Evolutionary conservation across 2,888 invertebrate genomes (phyloP), one percentile per base, ranked within the genome.

Genomic region (Thymelicus acteon): DNA sequence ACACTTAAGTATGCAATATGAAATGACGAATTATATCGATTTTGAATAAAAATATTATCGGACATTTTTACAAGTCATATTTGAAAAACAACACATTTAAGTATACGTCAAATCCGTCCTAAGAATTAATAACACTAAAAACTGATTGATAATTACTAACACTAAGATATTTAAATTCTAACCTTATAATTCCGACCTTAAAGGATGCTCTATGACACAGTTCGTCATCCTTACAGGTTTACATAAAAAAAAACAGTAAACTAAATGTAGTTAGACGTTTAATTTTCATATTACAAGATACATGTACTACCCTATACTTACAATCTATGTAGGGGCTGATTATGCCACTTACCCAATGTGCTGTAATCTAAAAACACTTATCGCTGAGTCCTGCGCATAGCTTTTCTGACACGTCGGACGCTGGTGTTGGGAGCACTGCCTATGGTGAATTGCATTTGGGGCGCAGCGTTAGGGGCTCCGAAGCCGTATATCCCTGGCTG

Each of bases 371-470:
- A n/a, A 2, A 4, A 37, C 37, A 13, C 78, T 91, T 86, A 90
- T 81, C 89, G 90, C 58, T 76, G 88, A 7, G 82, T 86, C 57
- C 90, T 80, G n/a, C 92, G 87, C 5, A 90, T 83, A 0, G 90
- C 92, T 71, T 86, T 90, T 71, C 88, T 84, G 40, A 91, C 57
- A 65, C 90, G 87, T 0, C 91, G 83, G 47, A 67, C 73, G 31
- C 74, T 69, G 0, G 79, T 70, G 67, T 74, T 79, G n/a, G 84
- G 85, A 52, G 84, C 84, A 67, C 83, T 89, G 72, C 92, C 92
- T 79, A 92, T 88, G 74, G 75, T 86, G 78, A 92, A 91, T 75
- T 90, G 90, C n/a, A 89, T 83, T 24, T 82, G 84, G 1, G 82
- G 77, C 4, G 76, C 54, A 19, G 74, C 79, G 7, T 74, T 58